Conservation (phyloP, 2,888 invertebrate genomes). For the Taenaris catops region DNA sequence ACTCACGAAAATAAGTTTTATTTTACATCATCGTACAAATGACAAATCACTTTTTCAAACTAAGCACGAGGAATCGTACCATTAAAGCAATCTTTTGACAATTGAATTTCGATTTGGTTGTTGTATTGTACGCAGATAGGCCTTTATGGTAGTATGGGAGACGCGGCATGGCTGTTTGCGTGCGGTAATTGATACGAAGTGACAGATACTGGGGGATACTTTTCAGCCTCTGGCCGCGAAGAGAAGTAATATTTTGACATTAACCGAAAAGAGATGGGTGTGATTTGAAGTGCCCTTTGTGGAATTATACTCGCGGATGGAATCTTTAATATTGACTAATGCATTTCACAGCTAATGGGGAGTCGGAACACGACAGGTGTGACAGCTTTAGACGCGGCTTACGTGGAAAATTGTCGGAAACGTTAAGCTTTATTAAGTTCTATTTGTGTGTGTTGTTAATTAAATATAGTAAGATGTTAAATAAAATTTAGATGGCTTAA, state of each 20-base stretch:
- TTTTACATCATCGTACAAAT: constrained; percentile 34
- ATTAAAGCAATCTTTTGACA: constrained; percentile 75
- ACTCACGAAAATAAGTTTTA: constrained; percentile 41
- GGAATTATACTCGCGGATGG: constrained; percentile 75
- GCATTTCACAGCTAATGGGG: constrained; percentile 74
- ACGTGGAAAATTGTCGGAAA: constrained; percentile 18
- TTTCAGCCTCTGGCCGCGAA: constrained; percentile 59
- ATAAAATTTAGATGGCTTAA: no score
- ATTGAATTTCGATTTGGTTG: constrained; percentile 72
- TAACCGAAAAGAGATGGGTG: constrained; percentile 74
- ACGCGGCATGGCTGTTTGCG: constrained; percentile 67
- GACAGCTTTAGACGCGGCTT: constrained; percentile 45
- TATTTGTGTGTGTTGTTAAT: constrained; percentile 15
- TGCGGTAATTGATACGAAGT: constrained; percentile 79
- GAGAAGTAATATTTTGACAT: constrained; percentile 75
- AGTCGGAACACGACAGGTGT: constrained; percentile 69
- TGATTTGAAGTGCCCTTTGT: constrained; percentile 80
- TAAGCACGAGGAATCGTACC: constrained; percentile 49
- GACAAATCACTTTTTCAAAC: constrained; percentile 56
- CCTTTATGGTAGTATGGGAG: constrained; percentile 43
- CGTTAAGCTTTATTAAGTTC: constrained; percentile 14
- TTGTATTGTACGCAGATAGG: constrained; percentile 59
- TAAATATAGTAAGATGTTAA: no score
- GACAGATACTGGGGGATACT: constrained; percentile 71
- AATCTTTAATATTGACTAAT: constrained; percentile 79